Conservation (phyloP, 53 echinoderm and acorn worm species). For the Arbacia lixula region DNA sequence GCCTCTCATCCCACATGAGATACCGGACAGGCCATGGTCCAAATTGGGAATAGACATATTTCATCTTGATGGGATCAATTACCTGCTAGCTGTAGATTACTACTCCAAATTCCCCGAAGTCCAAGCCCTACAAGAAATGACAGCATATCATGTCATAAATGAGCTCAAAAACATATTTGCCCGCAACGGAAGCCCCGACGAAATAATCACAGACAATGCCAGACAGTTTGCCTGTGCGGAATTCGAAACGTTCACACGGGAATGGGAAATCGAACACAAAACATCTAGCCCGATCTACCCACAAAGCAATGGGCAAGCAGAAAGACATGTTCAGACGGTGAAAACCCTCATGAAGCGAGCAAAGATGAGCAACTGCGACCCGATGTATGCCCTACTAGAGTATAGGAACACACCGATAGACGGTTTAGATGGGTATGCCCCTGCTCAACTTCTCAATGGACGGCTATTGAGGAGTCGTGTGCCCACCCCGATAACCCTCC, state of each 20-base stretch:
- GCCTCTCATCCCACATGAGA: constrained; percentile 52
- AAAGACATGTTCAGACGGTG: constrained; percentile 5
- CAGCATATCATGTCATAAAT: constrained; percentile 49
- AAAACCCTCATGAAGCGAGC: constrained; percentile 42
- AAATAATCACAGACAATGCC: constrained; percentile 56
- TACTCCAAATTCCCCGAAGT: constrained; percentile 67
- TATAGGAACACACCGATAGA: too few relatives aligned
- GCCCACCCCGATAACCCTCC: neutral
- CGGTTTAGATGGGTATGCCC: too few relatives aligned
- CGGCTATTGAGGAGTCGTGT: neutral
- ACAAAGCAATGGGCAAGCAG: constrained; percentile 35
- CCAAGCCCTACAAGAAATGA: constrained; percentile 44
- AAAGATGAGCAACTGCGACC: too few relatives aligned
- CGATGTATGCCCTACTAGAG: too few relatives aligned
- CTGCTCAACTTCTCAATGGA: too few relatives aligned
- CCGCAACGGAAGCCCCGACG: constrained; percentile 50
- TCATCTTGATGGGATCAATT: constrained; percentile 58
- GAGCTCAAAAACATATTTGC: constrained; percentile 59
- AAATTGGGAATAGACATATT: constrained; percentile 72
- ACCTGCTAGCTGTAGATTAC: constrained; percentile 57
- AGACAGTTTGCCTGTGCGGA: neutral
- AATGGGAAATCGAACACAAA: constrained; percentile 48
- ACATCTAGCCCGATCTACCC: constrained; percentile 40
- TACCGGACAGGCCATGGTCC: constrained; percentile 64
- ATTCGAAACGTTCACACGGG: neutral